Percentiles rank a stretch among this genome's conserved stretches.
phyloP scores from a whole-genome alignment of 2,888 invertebrate genomes.

The Endotricha flammealis region DNA sequence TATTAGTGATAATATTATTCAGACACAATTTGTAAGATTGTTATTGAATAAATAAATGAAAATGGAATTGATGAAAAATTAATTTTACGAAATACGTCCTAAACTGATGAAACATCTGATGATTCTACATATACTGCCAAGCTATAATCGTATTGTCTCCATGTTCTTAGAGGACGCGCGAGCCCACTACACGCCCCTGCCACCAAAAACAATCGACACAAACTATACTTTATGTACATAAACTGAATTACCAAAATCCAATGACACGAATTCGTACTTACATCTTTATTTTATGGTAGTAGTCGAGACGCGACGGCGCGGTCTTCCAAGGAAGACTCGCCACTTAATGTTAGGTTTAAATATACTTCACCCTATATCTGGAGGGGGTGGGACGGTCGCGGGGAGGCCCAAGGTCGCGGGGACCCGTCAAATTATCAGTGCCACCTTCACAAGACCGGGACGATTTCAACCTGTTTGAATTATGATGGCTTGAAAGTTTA shows the following conservation, averaged over 20 bases:
- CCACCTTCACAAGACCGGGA: background rate
- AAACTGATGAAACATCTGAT: too few relatives aligned
- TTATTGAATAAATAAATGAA: too few relatives aligned
- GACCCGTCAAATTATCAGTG: slow-evolving; percentile 24
- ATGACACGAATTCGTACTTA: slow-evolving; percentile 13
- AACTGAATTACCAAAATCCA: slow-evolving; percentile 19
- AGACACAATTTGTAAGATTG: too few relatives aligned
- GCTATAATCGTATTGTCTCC: slow-evolving; percentile 70
- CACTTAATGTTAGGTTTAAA: slow-evolving; percentile 65
- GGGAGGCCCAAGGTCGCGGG: slow-evolving; percentile 52
- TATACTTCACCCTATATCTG: slow-evolving; percentile 48
- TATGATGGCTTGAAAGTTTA: too few relatives aligned
- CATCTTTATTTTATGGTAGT: slow-evolving; percentile 21
- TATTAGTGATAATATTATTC: too few relatives aligned
- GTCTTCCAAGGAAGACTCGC: slow-evolving; percentile 44
- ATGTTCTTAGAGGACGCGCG: slow-evolving; percentile 69
- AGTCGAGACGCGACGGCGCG: slow-evolving; percentile 60
- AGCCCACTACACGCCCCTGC: slow-evolving; percentile 61
- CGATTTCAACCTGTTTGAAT: background rate
- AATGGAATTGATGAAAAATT: too few relatives aligned
- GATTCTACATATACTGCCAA: slow-evolving; percentile 42
- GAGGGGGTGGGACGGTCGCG: slow-evolving; percentile 14
- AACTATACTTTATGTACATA: slow-evolving; percentile 8
- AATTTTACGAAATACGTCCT: too few relatives aligned
- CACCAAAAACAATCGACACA: slow-evolving; percentile 20